A percentile compares a stretch with the other conserved stretches of the same genome.
These are phyloP conservation scores for Rhyacophila brunnea DNA, from an alignment of 1,140 invertebrate species.

Conservation along the genomic window DNA sequence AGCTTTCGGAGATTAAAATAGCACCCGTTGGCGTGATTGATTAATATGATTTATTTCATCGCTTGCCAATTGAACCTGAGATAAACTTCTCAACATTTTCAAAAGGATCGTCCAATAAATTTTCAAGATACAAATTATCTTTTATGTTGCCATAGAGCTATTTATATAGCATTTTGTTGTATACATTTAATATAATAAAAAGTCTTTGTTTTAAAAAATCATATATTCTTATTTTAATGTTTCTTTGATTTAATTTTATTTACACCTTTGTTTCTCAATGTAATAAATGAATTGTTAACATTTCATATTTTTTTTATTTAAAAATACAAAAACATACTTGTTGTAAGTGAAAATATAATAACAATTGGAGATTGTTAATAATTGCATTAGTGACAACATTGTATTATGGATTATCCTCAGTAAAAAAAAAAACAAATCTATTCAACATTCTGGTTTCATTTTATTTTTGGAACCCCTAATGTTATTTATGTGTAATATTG, in stretches of 20 bases:
- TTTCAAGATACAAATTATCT: no score
- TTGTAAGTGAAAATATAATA: neutral
- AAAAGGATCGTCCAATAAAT: no score
- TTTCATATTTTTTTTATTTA: neutral
- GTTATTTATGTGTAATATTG: conserved; percentile 15
- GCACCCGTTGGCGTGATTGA: no score
- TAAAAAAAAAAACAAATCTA: conserved; percentile 1
- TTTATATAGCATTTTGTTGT: no score
- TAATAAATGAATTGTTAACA: neutral
- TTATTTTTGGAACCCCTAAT: conserved; percentile 18
- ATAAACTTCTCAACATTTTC: no score
- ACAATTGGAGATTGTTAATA: conserved; percentile 1
- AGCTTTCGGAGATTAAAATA: no score
- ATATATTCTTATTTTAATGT: no score
- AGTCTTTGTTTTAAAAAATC: no score
- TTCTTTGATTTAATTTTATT: neutral
- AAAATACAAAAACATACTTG: neutral
- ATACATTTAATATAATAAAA: no score
- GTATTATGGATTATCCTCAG: conserved; percentile 5
- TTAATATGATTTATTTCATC: no score
- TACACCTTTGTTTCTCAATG: neutral
- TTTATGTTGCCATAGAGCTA: no score
- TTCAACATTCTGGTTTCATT: conserved; percentile 11
- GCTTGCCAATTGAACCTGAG: no score
- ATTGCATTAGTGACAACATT: neutral